A percentile compares a stretch with the other conserved stretches of the same genome.
phyloP scores from a whole-genome alignment of 2,113 vertebrate genomes.

The Brienomyrus longianalis region DNA sequence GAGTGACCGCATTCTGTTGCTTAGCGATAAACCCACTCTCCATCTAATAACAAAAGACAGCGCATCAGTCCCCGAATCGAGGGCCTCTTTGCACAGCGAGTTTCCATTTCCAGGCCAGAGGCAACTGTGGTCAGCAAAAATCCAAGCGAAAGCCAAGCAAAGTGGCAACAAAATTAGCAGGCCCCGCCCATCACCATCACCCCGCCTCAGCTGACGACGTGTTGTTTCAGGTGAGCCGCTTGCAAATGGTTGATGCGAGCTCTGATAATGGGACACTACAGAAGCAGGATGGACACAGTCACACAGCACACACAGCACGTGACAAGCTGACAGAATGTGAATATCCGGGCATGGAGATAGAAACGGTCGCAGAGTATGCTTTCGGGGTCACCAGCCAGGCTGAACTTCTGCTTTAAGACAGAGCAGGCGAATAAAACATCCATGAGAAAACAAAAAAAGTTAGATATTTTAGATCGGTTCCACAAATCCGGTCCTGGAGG shows the following conservation, averaged over 20 bases:
- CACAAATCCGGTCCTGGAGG: background rate
- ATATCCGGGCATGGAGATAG: background rate
- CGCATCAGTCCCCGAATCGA: constrained; percentile 49
- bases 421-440: background rate
- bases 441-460: background rate
- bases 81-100: constrained; percentile 32
- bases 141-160: constrained; percentile 46
- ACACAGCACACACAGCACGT: background rate
- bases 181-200: constrained; percentile 11
- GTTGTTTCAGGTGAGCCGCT: background rate
- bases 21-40: constrained; percentile 21
- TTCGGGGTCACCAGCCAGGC: background rate
- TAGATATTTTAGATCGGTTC: background rate
- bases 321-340: background rate
- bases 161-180: constrained; percentile 45
- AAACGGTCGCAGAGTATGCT: background rate
- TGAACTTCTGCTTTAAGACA: background rate
- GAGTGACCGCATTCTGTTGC: constrained; percentile 5
- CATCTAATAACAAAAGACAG: constrained; percentile 28
- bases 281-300: background rate
- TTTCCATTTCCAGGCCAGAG: constrained; percentile 49
- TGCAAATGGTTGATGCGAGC: background rate
- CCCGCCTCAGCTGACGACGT: background rate
- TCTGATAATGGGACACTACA: background rate
- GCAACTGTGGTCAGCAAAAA: constrained; percentile 50